Conservation (phyloP, 2,888 invertebrate genomes). For the Diarsia brunnea region DNA sequence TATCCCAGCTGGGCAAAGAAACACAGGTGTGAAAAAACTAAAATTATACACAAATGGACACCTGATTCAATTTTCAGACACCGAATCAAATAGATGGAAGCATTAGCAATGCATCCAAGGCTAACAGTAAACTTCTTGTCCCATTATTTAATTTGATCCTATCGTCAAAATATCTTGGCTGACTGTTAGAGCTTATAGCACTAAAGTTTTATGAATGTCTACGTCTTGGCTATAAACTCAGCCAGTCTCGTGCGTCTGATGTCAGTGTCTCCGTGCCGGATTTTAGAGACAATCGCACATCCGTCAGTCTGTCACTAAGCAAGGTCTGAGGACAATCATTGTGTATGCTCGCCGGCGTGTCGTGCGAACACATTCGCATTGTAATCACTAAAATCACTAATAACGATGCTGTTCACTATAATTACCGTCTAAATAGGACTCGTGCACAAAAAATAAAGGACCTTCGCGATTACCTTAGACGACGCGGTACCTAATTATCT, state of each 20-base stretch:
- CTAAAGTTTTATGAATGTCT: slow-evolving; percentile 15
- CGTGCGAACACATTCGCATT: slow-evolving; percentile 84
- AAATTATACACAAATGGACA: not conserved
- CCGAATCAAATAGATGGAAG: not conserved
- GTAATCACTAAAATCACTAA: slow-evolving; percentile 76
- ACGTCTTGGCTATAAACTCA: slow-evolving; percentile 23
- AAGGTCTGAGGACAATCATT: slow-evolving; percentile 84
- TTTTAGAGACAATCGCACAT: slow-evolving; percentile 81
- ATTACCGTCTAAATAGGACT: slow-evolving; percentile 70
- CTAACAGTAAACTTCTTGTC: not conserved
- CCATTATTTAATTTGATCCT: not conserved
- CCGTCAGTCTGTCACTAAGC: slow-evolving; percentile 84
- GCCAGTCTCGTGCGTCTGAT: slow-evolving; percentile 50
- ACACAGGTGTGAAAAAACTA: too few species aligned
- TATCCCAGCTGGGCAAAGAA: too few species aligned
- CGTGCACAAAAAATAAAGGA: slow-evolving; percentile 61
- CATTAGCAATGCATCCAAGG: not conserved
- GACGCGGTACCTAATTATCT: slow-evolving; percentile 19
- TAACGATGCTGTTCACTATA: slow-evolving; percentile 77
- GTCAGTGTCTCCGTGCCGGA: slow-evolving; percentile 68
- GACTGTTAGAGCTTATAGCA: not conserved
- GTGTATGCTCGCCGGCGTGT: slow-evolving; percentile 64
- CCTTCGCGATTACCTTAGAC: slow-evolving; percentile 45
- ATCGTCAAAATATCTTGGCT: not conserved
- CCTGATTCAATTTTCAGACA: not conserved